Conservation (phyloP, 2,797 vertebrate genomes). For the Mormyrus proboscirostris region DNA sequence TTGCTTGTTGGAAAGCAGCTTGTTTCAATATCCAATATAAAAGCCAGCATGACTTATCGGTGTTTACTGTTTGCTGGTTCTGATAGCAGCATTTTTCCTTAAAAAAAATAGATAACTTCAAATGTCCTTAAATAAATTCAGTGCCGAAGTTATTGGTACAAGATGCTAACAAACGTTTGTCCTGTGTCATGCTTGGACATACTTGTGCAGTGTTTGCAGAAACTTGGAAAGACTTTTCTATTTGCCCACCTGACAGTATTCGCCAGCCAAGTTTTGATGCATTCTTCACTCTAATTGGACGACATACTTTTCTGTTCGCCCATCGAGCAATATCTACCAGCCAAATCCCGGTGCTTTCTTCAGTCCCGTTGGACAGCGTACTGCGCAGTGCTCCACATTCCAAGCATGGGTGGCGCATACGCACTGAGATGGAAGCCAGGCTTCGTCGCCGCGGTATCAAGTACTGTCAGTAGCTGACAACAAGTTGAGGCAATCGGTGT, state of each 20-base stretch:
- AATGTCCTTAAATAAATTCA: background rate
- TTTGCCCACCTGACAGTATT: background rate
- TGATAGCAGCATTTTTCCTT: background rate
- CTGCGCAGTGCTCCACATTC: background rate
- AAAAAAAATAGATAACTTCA: background rate
- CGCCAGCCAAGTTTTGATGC: background rate
- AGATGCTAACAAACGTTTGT: background rate
- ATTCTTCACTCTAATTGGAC: background rate
- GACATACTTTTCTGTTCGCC: background rate
- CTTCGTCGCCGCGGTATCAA: background rate
- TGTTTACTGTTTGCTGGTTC: background rate
- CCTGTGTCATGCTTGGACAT: background rate
- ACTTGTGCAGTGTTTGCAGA: background rate
- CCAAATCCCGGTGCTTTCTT: background rate
- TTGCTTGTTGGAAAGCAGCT: background rate
- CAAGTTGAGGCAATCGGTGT: conserved; percentile 7
- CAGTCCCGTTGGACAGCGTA: background rate
- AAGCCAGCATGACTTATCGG: background rate
- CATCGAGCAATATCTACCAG: background rate
- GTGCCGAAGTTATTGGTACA: background rate
- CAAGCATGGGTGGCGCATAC: background rate
- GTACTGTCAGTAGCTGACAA: background rate
- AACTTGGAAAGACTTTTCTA: background rate
- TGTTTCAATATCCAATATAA: background rate
- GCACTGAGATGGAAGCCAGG: background rate